A percentile compares a stretch with the other conserved stretches of the same genome.
Conservation (phyloP, 1,140 invertebrate species). For the Batillaria attramentaria region DNA sequence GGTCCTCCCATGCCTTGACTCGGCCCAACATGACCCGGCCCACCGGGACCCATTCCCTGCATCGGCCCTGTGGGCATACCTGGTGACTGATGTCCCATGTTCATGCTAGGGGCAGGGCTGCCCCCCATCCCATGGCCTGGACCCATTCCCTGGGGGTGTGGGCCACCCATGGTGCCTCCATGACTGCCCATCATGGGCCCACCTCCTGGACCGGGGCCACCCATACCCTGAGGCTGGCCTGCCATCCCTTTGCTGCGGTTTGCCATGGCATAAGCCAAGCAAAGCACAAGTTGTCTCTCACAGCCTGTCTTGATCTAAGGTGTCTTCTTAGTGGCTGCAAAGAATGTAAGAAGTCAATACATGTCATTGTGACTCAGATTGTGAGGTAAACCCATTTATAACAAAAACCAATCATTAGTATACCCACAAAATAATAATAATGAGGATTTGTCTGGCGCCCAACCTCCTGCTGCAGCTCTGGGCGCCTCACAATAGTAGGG, state of each 20-base stretch:
- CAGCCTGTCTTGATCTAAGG: neutral
- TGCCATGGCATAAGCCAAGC: constrained; percentile 75
- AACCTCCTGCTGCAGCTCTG: too few relatives aligned
- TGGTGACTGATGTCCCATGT: constrained; percentile 47
- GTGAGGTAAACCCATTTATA: too few relatives aligned
- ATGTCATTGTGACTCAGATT: too few relatives aligned
- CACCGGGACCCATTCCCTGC: constrained; percentile 44
- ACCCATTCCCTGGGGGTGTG: constrained; percentile 33
- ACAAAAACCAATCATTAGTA: too few relatives aligned
- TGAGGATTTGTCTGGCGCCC: too few relatives aligned
- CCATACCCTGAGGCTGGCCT: too few relatives aligned
- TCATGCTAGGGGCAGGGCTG: constrained; percentile 37
- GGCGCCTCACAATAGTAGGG: too few relatives aligned
- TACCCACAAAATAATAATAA: too few relatives aligned
- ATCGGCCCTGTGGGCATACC: constrained; percentile 47
- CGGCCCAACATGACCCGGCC: constrained; percentile 34
- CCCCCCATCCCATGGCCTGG: constrained; percentile 48
- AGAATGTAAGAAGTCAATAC: too few relatives aligned
- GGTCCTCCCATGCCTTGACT: constrained; percentile 21
- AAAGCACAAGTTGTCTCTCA: neutral
- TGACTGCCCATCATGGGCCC: constrained; percentile 36
- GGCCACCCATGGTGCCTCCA: neutral
- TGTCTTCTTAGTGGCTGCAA: too few relatives aligned
- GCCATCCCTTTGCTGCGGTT: constrained; percentile 63
- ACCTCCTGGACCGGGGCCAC: constrained; percentile 40